These are phyloP conservation scores for Piprites chloris DNA, from an alignment of 2,113 vertebrate genomes.

Conservation along the genomic window DNA sequence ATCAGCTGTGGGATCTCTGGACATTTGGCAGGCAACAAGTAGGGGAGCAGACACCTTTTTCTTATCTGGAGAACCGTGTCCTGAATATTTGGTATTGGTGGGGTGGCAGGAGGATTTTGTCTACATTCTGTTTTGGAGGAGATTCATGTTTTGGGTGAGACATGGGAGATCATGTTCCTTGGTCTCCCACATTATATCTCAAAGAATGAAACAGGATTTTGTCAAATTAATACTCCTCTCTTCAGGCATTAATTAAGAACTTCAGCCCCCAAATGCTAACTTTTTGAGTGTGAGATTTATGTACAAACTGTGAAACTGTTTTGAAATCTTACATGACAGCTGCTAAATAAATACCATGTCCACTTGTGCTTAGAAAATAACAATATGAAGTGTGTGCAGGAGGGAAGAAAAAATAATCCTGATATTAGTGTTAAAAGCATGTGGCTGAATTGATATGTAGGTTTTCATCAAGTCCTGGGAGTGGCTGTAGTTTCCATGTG, in stretches of 20 bases:
- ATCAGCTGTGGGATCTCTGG: background rate
- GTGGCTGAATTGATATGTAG: background rate
- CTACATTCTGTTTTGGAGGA: background rate
- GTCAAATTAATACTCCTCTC: background rate
- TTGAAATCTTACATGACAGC: background rate
- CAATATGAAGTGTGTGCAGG: background rate
- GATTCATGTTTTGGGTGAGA: rapidly evolving
- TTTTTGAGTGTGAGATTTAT: background rate
- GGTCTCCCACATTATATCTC: background rate
- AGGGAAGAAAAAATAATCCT: background rate
- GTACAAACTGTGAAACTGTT: background rate
- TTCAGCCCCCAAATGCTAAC: background rate
- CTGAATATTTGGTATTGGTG: background rate
- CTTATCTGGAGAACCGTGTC: background rate
- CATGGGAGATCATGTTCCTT: rapidly evolving
- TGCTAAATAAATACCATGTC: background rate
- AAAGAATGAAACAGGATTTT: background rate
- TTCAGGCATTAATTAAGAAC: background rate
- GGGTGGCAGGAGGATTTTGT: background rate
- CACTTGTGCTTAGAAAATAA: background rate
- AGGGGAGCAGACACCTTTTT: background rate
- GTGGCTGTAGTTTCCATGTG: background rate
- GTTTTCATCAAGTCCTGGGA: background rate
- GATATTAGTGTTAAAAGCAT: background rate
- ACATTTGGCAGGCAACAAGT: background rate